Evolutionary conservation across 2,888 invertebrate genomes (phyloP), one percentile per base, ranked within the genome.

Genomic region (Carcina quercana): DNA sequence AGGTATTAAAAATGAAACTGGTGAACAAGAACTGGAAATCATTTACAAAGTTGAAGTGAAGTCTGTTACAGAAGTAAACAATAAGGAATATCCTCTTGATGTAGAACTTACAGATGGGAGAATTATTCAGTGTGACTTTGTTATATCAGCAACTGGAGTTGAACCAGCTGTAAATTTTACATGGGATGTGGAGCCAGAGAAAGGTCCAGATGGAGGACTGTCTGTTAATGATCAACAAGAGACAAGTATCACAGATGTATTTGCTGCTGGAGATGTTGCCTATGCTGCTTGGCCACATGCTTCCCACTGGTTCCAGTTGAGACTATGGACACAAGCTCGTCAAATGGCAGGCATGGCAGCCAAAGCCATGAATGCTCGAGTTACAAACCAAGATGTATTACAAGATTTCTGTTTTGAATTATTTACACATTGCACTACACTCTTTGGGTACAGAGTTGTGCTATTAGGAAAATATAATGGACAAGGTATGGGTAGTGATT

Each of bases 351-450:
- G 89, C 32, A 97, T 95, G 86, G 96, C 95, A 13, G 98, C 96
- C 0, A 93, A 93, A 66, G 90, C 92, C 35, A 98, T 99, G 94
- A 87, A 88, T 39, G 88, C 87, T 0, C 74, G 74, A 41, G 59
- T 86, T 5, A 85, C 71, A 7, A 80, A 86, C 5, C 89, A 93
- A 69, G 83, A 86, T 43, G 85, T 93, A 8, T 75, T 91, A 34
- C 94, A 92, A 74, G 98, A 98, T 69, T 97, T 98, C 68, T 96
- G 96, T 65, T 99, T 99, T 80, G 99, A 99, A 76, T 74, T 99
- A 19, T 99, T 99, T 62, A 92, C 97, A 0, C 99, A 99, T 74
- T 95, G 96, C 11, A 99, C 99, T 0, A 90, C 89, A 41, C 91
- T 99, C 47, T 99, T 97, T 82, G 96, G 95, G 2, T 94, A 90